Percentiles rank a stretch among this genome's conserved stretches.
Evolutionary conservation across 92 coral and sea anemone genomes (phyloP).

Genomic region (Hydrozoanthus gracilis): DNA sequence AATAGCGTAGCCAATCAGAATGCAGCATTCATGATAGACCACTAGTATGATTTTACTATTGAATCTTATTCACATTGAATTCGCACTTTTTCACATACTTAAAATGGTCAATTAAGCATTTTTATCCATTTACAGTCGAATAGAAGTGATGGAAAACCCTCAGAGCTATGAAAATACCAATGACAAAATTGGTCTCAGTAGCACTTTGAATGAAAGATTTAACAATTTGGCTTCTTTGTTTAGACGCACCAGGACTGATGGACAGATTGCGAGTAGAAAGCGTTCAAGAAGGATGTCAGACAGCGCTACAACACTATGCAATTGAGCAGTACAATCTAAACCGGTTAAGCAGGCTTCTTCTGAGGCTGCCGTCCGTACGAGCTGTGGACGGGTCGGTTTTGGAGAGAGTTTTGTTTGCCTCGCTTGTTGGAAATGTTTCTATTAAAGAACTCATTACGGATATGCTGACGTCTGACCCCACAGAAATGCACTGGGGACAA

Average conservation of each 20-base stretch:
- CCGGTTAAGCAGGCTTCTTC: constrained; percentile 25
- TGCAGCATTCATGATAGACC: no score
- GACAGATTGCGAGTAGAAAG: constrained; percentile 5
- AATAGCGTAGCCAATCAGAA: no score
- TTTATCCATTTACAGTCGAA: no score
- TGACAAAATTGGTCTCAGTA: no score
- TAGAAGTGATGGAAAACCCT: no score
- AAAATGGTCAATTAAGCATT: no score
- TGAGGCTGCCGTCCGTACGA: constrained; percentile 41
- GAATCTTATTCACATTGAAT: no score
- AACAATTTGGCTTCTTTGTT: not conserved
- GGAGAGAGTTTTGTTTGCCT: constrained; percentile 33
- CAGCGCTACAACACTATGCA: constrained; percentile 37
- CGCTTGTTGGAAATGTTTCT: constrained; percentile 37
- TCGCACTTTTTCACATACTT: no score
- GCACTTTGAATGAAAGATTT: not conserved
- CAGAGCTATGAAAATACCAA: no score
- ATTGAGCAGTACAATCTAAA: constrained; percentile 18
- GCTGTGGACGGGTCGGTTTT: constrained; percentile 34
- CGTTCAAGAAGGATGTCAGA: constrained; percentile 31
- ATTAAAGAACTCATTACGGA: constrained; percentile 42
- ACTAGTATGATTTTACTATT: no score
- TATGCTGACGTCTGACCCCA: constrained; percentile 34
- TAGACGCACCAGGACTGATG: constrained; percentile 33
- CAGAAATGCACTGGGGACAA: no score